A percentile compares a stretch with the other conserved stretches of the same genome.
These are phyloP conservation scores for Drosophila albomicans DNA, from an alignment of 1,140 invertebrate genomes.

Conservation along the genomic window DNA sequence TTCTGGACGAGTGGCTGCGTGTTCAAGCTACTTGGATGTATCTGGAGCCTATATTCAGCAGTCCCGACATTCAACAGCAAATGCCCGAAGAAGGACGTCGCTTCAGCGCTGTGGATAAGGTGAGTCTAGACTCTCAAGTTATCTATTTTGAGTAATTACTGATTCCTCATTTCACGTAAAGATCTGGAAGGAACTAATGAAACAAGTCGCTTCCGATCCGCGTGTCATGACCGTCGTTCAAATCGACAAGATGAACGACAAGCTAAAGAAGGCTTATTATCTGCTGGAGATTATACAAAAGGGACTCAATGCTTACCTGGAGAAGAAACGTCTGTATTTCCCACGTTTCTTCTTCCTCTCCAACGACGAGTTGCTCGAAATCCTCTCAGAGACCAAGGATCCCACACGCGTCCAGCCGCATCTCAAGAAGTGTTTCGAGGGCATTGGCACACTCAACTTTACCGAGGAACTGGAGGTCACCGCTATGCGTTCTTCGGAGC, in stretches of 20 bases:
- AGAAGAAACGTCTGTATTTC: conserved; percentile 97
- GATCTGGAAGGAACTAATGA: conserved; percentile 97
- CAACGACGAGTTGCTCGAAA: conserved; percentile 98
- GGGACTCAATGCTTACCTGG: conserved; percentile 96
- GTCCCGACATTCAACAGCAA: conserved; percentile 98
- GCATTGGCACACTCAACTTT: conserved; percentile 94
- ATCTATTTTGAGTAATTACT: not conserved
- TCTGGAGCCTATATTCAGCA: conserved; percentile 98
- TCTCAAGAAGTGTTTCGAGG: conserved; percentile 98
- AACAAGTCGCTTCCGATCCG: conserved; percentile 91
- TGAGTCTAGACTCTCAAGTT: not conserved
- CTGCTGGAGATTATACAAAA: conserved; percentile 95
- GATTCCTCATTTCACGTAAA: not conserved
- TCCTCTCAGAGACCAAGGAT: conserved; percentile 98
- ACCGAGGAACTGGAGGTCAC: conserved; percentile 95
- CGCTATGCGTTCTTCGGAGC: conserved; percentile 94
- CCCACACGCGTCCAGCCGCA: conserved; percentile 98
- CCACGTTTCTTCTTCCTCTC: conserved; percentile 99
- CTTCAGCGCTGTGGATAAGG: conserved; percentile 95
- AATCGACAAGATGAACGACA: conserved; percentile 97
- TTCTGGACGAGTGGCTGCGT: conserved; percentile 97
- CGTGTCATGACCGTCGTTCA: conserved; percentile 93
- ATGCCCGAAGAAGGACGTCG: conserved; percentile 95
- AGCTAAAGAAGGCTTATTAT: conserved; percentile 94
- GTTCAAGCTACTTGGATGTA: conserved; percentile 99